Evolutionary conservation across 23 tunicate species (phyloP).

Genomic region (Corella eumyota): DNA sequence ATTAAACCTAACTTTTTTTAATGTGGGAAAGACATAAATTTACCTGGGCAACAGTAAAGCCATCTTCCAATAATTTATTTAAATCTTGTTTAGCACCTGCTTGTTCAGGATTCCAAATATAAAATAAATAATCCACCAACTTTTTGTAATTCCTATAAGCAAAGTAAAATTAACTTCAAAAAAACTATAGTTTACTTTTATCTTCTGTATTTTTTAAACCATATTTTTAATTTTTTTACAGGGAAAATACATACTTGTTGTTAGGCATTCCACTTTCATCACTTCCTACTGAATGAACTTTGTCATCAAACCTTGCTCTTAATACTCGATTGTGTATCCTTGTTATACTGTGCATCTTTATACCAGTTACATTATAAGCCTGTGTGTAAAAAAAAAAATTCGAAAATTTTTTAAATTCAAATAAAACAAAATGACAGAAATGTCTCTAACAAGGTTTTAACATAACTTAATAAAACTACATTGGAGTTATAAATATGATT

Average conservation of each 20-base stretch:
- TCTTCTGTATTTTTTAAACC: not conserved
- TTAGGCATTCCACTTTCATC: slow-evolving; percentile 57
- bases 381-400: slow-evolving; percentile 11
- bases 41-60: too few relatives aligned
- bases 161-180: not conserved
- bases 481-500: too few relatives aligned
- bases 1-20: too few relatives aligned
- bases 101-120: slow-evolving; percentile 42
- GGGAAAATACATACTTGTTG: slow-evolving; percentile 20
- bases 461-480: too few relatives aligned
- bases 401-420: too few relatives aligned
- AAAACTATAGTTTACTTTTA: not conserved
- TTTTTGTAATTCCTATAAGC: slow-evolving; percentile 61
- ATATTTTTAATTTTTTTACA: not conserved
- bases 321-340: slow-evolving; percentile 72
- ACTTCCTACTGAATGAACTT: slow-evolving; percentile 36
- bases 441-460: too few relatives aligned
- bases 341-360: slow-evolving; percentile 75
- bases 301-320: slow-evolving; percentile 62
- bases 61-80: slow-evolving; percentile 56
- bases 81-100: slow-evolving; percentile 28
- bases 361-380: slow-evolving; percentile 73
- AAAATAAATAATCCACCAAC: slow-evolving; percentile 82
- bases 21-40: too few relatives aligned
- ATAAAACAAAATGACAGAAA: too few relatives aligned